Conservation (phyloP, 2,113 vertebrate species). For the Xerus inauris region DNA sequence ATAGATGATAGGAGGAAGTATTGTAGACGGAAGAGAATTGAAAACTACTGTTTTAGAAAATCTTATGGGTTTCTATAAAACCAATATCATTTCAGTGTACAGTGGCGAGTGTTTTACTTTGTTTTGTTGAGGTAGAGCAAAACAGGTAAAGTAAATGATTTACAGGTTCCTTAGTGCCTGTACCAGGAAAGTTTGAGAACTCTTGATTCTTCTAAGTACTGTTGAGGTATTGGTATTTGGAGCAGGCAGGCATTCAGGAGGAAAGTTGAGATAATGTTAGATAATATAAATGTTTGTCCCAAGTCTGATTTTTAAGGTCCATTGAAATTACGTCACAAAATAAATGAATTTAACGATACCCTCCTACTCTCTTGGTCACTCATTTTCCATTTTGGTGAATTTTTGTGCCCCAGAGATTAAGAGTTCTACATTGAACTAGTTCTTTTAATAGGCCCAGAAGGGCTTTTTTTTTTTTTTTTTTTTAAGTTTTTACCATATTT, state of each 20-base stretch:
- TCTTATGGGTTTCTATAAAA: not conserved
- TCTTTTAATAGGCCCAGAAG: not conserved
- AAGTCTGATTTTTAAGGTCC: conserved; percentile 16
- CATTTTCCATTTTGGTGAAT: not conserved
- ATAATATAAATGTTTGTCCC: not conserved
- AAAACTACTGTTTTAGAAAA: conserved; percentile 13
- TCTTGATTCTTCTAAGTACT: not conserved
- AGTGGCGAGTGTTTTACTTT: not conserved
- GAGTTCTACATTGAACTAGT: not conserved
- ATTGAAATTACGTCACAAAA: not conserved
- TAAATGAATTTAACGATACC: not conserved
- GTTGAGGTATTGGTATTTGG: not conserved
- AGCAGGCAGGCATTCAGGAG: not conserved
- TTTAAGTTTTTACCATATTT: conserved; percentile 55
- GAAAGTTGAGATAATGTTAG: not conserved
- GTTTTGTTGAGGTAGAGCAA: conserved; percentile 1
- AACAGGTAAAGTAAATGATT: not conserved
- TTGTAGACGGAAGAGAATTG: not conserved
- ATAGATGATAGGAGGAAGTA: not conserved
- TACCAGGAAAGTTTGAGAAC: not conserved
- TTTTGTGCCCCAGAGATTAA: conserved; percentile 43
- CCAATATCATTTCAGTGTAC: not conserved
- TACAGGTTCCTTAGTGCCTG: not conserved
- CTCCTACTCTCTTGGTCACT: not conserved
- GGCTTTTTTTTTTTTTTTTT: conserved; percentile 34